Percentiles rank a stretch among this genome's conserved stretches.
phyloP scores from a whole-genome alignment of 2,888 invertebrate species.

The Spisula subtruncata region DNA sequence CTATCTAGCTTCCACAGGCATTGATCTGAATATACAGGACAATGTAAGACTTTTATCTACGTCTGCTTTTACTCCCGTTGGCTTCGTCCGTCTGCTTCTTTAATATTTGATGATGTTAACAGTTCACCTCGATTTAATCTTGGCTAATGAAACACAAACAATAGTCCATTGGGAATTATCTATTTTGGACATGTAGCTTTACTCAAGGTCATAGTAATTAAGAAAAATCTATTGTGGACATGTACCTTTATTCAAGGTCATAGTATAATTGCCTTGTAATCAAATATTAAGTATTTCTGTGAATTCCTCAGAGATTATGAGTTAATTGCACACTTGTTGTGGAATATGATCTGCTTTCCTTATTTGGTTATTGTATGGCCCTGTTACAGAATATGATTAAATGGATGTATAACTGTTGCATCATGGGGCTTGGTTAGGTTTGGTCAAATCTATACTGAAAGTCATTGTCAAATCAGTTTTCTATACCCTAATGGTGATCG shows the following conservation, averaged over 20 bases:
- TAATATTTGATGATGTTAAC: neutral
- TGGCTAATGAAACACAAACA: neutral
- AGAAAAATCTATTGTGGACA: neutral
- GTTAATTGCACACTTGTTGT: no score
- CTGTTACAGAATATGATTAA: no score
- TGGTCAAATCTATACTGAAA: no score
- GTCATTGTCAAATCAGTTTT: no score
- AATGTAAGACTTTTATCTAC: slow-evolving; percentile 85
- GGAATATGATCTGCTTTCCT: no score
- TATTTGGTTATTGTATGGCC: no score
- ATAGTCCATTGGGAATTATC: neutral
- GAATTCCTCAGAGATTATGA: no score
- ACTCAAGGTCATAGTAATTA: neutral
- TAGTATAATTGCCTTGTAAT: neutral
- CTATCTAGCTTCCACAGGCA: slow-evolving; percentile 86
- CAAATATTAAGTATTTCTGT: no score
- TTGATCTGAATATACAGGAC: slow-evolving; percentile 88
- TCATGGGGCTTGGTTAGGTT: no score
- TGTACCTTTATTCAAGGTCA: neutral
- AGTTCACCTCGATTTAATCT: neutral
- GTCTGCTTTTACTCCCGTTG: no score
- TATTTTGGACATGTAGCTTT: neutral
- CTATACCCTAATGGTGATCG: no score
- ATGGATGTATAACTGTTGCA: no score
- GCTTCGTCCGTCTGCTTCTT: neutral